Percentiles rank a stretch among this genome's conserved stretches.
Conservation (phyloP, 2,113 vertebrate genomes). For the Laticauda laticaudata region DNA sequence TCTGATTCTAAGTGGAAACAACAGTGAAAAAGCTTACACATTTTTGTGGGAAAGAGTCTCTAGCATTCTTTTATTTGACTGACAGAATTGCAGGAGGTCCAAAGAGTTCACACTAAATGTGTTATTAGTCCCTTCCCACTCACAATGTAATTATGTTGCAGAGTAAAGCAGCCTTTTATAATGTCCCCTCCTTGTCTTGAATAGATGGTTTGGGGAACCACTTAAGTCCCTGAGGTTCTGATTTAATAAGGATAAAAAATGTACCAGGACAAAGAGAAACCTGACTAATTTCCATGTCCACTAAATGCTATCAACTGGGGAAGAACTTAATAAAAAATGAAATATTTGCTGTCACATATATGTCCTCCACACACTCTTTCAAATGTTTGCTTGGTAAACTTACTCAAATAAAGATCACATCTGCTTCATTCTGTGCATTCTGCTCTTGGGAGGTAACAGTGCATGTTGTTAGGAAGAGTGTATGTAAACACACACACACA, state of each 20-base stretch:
- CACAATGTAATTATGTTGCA: constrained; percentile 38
- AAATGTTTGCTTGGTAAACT: constrained; percentile 49
- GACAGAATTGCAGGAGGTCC: not conserved
- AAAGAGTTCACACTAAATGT: constrained; percentile 32
- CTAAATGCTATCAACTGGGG: constrained; percentile 54
- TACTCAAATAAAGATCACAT: constrained; percentile 56
- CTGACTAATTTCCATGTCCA: constrained; percentile 66
- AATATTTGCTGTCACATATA: constrained; percentile 62
- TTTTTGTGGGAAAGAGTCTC: not conserved
- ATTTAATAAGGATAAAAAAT: constrained; percentile 67
- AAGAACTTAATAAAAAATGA: constrained; percentile 56
- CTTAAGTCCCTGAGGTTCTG: constrained; percentile 63
- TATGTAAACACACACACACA: not conserved
- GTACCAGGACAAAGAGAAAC: constrained; percentile 65
- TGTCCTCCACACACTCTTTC: constrained; percentile 53
- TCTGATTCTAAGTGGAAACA: not conserved
- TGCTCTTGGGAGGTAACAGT: constrained; percentile 60
- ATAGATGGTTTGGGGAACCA: constrained; percentile 62
- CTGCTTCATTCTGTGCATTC: constrained; percentile 40
- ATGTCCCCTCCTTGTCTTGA: constrained; percentile 53
- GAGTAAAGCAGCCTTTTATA: constrained; percentile 50
- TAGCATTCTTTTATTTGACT: constrained; percentile 2
- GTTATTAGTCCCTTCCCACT: constrained; percentile 49
- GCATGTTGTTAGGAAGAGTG: constrained; percentile 42
- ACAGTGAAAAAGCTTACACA: not conserved